Percentiles rank a stretch among this genome's conserved stretches.
Evolutionary conservation across 2,888 invertebrate species (phyloP).

Genomic region (Dicroscelio sp.): DNA sequence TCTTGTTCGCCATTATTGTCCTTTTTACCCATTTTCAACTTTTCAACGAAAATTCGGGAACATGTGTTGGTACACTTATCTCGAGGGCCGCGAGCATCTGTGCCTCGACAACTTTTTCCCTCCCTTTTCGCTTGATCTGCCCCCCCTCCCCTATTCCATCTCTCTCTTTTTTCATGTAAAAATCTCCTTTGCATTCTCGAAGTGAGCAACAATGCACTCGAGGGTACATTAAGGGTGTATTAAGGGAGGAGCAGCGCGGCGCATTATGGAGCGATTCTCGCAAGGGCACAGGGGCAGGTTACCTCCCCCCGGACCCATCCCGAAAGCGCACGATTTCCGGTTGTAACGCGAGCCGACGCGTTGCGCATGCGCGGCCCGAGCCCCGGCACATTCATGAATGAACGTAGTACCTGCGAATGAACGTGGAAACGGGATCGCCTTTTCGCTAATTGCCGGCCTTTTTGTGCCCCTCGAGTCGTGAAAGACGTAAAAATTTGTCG

Average conservation of each 20-base stretch:
- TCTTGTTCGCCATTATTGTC: constrained; percentile 67
- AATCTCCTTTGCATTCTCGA: constrained; percentile 81
- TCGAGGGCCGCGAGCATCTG: constrained; percentile 74
- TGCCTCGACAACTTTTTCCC: constrained; percentile 38
- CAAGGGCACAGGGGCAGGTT: constrained; percentile 89
- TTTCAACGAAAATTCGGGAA: constrained; percentile 58
- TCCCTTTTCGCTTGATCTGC: constrained; percentile 31
- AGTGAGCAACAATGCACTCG: constrained; percentile 90
- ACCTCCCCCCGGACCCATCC: constrained; percentile 86
- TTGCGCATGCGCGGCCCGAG: constrained; percentile 64
- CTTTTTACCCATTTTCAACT: constrained; percentile 62
- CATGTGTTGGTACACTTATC: constrained; percentile 70
- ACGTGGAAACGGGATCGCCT: constrained; percentile 73
- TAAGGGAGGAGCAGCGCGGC: constrained; percentile 90
- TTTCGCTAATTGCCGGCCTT: constrained; percentile 68
- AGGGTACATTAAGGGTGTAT: constrained; percentile 89
- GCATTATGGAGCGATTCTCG: constrained; percentile 90
- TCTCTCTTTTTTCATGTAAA: constrained; percentile 74
- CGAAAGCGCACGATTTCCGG: constrained; percentile 90
- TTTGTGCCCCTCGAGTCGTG: constrained; percentile 9
- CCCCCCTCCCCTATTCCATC: too few relatives aligned
- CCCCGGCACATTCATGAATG: constrained; percentile 84
- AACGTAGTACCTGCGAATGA: constrained; percentile 90
- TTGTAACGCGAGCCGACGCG: constrained; percentile 90
- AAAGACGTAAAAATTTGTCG: too few relatives aligned